A percentile compares a stretch with the other conserved stretches of the same genome.
phyloP scores from a whole-genome alignment of 2,888 invertebrate species.

The Actias luna region DNA sequence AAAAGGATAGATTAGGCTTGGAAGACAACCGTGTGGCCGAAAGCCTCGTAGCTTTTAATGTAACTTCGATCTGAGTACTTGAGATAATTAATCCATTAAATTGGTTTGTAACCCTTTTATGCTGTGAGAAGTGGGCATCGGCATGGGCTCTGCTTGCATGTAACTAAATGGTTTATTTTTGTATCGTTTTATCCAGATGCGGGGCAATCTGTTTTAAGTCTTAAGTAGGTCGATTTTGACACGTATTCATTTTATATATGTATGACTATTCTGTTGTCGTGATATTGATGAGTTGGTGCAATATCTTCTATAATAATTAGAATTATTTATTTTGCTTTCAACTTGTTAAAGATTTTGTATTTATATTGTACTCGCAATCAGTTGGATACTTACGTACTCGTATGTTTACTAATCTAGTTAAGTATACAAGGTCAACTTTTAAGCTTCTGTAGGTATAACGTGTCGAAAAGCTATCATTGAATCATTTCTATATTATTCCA shows the following conservation, averaged over 20 bases:
- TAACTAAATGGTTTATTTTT: slow-evolving; percentile 58
- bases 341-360: too few relatives aligned
- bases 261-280: neutral
- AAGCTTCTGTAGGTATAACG: too few relatives aligned
- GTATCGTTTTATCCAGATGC: slow-evolving; percentile 42
- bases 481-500: too few relatives aligned
- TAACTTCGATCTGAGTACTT: slow-evolving; percentile 60
- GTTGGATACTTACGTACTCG: too few relatives aligned
- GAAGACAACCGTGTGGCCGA: slow-evolving; percentile 29
- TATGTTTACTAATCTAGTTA: too few relatives aligned
- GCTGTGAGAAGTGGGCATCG: slow-evolving; percentile 56
- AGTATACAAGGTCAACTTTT: too few relatives aligned
- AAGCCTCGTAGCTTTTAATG: slow-evolving; percentile 41
- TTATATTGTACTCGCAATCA: too few relatives aligned
- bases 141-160: slow-evolving; percentile 31
- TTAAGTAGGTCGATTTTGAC: slow-evolving; percentile 40
- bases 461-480: too few relatives aligned
- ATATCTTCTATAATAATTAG: too few relatives aligned
- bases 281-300: neutral
- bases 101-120: slow-evolving; percentile 64
- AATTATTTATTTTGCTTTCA: too few relatives aligned
- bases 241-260: slow-evolving; percentile 25
- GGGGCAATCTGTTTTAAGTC: slow-evolving; percentile 56
- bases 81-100: slow-evolving; percentile 78
- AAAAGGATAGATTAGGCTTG: slow-evolving; percentile 48